These are phyloP conservation scores for Mesochorus sp. DNA, from an alignment of 2,888 invertebrate genomes.

Conservation along the genomic window DNA sequence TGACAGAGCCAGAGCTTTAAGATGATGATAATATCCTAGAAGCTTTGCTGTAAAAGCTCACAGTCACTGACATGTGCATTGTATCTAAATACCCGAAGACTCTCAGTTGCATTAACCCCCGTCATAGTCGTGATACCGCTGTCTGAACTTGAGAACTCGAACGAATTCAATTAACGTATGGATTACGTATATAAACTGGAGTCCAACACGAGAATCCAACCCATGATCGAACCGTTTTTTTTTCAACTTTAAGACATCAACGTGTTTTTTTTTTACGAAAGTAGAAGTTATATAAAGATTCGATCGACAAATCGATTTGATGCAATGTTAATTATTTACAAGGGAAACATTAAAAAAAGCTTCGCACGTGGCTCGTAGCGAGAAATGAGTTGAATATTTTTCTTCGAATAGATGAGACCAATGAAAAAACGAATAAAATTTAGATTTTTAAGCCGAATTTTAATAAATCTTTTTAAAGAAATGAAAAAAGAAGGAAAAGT, in stretches of 20 bases:
- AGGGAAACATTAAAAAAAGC: background rate
- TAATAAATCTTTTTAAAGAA: too few relatives aligned
- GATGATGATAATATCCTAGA: slow-evolving; percentile 36
- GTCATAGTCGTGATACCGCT: slow-evolving; percentile 30
- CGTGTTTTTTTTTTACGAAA: background rate
- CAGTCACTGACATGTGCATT: slow-evolving; percentile 36
- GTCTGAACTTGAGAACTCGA: slow-evolving; percentile 8
- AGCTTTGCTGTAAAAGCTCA: slow-evolving; percentile 37
- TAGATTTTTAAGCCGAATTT: too few relatives aligned
- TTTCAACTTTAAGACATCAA: background rate
- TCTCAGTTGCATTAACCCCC: slow-evolving; percentile 43
- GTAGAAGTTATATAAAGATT: background rate
- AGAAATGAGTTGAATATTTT: background rate
- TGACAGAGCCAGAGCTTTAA: slow-evolving; percentile 36
- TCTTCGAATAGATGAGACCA: too few relatives aligned
- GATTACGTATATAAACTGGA: slow-evolving; percentile 1
- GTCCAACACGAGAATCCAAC: background rate
- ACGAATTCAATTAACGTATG: slow-evolving; percentile 29
- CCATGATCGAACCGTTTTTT: slow-evolving; percentile 14
- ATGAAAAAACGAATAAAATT: too few relatives aligned
- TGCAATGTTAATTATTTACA: slow-evolving; percentile 39
- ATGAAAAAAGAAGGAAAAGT: too few relatives aligned
- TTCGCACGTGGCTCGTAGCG: background rate
- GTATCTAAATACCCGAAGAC: slow-evolving; percentile 53
- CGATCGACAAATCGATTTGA: slow-evolving; percentile 46